Conservation (phyloP, 2,113 vertebrate genomes). For the Alligator sinensis region DNA sequence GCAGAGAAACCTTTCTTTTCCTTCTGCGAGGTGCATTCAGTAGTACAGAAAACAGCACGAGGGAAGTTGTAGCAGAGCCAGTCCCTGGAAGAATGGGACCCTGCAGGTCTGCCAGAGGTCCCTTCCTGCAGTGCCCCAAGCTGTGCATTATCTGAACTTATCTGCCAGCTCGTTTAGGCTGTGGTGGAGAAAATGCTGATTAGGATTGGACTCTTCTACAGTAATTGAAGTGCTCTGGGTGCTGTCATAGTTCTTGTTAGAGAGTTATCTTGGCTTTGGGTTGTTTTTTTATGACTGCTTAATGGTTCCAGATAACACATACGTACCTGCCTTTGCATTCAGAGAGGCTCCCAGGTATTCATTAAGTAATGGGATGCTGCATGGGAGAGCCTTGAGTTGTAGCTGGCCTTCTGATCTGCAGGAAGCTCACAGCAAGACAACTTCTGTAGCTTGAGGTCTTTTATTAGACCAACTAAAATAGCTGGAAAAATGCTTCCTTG, state of each 20-base stretch:
- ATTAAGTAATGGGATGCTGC: fast-evolving
- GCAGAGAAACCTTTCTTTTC: not conserved
- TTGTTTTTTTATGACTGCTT: not conserved
- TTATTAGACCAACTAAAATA: too few relatives aligned
- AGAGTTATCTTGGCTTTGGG: not conserved
- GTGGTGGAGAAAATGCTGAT: not conserved
- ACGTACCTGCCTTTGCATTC: fast-evolving
- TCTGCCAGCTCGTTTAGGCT: not conserved
- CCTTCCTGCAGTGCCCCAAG: not conserved
- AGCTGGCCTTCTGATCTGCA: not conserved
- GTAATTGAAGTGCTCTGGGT: not conserved
- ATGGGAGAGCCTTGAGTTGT: not conserved
- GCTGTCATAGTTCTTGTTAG: not conserved
- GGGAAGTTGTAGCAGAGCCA: fast-evolving
- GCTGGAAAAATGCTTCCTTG: too few relatives aligned
- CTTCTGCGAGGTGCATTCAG: not conserved
- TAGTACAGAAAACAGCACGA: not conserved
- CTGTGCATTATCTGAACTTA: not conserved
- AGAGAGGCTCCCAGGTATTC: not conserved
- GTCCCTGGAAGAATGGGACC: fast-evolving
- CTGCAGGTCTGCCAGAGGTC: not conserved
- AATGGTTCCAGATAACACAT: not conserved
- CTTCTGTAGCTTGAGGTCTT: too few relatives aligned
- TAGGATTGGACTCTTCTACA: fast-evolving
- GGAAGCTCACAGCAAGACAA: too few relatives aligned